Conservation (phyloP, 2,888 invertebrate genomes). For the Drosophila yooni region DNA sequence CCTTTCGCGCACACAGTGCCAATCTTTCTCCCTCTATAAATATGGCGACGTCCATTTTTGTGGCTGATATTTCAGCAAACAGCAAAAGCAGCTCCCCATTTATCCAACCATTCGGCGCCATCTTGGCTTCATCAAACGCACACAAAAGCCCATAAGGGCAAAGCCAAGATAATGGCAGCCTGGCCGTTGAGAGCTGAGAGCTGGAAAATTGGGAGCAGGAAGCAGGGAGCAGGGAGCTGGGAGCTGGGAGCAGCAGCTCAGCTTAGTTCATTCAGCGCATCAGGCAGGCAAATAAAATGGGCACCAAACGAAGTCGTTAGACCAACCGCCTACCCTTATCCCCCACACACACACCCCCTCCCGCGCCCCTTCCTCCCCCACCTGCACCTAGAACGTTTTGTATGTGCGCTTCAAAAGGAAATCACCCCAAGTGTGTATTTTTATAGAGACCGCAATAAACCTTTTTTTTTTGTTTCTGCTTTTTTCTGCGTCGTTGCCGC, state of each 20-base stretch:
- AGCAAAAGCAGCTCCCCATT: slow-evolving; percentile 54
- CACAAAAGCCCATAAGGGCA: slow-evolving; percentile 79
- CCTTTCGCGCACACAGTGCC: slow-evolving; percentile 18
- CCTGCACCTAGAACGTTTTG: slow-evolving; percentile 62
- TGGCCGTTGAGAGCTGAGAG: slow-evolving; percentile 15
- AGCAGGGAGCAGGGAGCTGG: not conserved
- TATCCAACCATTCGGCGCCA: slow-evolving; percentile 72
- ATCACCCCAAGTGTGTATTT: slow-evolving; percentile 81
- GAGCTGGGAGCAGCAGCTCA: slow-evolving; percentile 28
- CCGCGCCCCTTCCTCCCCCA: slow-evolving; percentile 18
- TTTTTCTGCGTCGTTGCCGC: slow-evolving; percentile 46
- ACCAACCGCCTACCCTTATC: slow-evolving; percentile 46
- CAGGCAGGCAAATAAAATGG: slow-evolving; percentile 74
- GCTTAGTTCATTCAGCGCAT: slow-evolving; percentile 48
- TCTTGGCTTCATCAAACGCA: slow-evolving; percentile 81
- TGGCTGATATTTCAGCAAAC: slow-evolving; percentile 76
- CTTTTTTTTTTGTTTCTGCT: slow-evolving; percentile 46
- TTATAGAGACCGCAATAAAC: slow-evolving; percentile 81
- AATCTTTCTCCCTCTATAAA: slow-evolving; percentile 56
- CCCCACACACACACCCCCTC: slow-evolving; percentile 14
- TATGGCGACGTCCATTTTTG: slow-evolving; percentile 79
- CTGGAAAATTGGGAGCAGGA: slow-evolving; percentile 4
- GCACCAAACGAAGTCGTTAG: slow-evolving; percentile 78
- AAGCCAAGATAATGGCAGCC: slow-evolving; percentile 74
- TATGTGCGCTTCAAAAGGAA: slow-evolving; percentile 74